Percentiles rank a stretch among this genome's conserved stretches.
phyloP scores from a whole-genome alignment of 2,797 vertebrate species.

The Chanos chanos region DNA sequence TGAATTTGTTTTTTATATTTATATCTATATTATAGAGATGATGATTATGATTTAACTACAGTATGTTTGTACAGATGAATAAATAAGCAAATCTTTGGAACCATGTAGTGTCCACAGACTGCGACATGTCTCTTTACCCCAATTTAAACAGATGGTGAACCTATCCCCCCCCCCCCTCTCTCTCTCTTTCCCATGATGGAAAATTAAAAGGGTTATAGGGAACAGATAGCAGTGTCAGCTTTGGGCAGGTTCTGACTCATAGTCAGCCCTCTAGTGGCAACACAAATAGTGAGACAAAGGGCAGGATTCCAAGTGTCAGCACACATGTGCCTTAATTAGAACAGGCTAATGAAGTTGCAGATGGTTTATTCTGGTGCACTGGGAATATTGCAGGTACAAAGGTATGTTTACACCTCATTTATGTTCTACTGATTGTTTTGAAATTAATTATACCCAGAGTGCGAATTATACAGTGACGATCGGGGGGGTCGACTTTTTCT shows the following conservation, averaged over 20 bases:
- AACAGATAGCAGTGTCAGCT: constrained; percentile 5
- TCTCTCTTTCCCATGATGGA: constrained; percentile 18
- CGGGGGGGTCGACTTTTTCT: no score
- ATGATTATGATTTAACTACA: no score
- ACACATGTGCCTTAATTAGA: constrained; percentile 42
- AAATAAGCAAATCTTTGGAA: no score
- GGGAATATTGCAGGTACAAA: constrained; percentile 3
- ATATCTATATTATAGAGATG: no score
- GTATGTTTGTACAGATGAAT: no score
- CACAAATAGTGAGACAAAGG: constrained; percentile 25
- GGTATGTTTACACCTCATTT: no score
- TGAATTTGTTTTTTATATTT: no score
- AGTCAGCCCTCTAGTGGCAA: constrained; percentile 32
- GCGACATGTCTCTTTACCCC: not conserved
- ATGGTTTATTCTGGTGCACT: not conserved
- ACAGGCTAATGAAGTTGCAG: constrained; percentile 30
- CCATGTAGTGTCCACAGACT: no score
- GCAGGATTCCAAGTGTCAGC: constrained; percentile 35
- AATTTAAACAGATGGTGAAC: constrained; percentile 50
- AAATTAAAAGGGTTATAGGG: constrained; percentile 14
- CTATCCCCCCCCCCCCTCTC: no score
- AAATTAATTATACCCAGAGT: no score
- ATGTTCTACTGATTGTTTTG: no score
- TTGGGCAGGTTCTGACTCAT: not conserved
- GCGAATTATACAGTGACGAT: no score